Base-by-base conservation (phyloP, 2,113 vertebrate genomes). In the Phaetusa simplex region DNA sequence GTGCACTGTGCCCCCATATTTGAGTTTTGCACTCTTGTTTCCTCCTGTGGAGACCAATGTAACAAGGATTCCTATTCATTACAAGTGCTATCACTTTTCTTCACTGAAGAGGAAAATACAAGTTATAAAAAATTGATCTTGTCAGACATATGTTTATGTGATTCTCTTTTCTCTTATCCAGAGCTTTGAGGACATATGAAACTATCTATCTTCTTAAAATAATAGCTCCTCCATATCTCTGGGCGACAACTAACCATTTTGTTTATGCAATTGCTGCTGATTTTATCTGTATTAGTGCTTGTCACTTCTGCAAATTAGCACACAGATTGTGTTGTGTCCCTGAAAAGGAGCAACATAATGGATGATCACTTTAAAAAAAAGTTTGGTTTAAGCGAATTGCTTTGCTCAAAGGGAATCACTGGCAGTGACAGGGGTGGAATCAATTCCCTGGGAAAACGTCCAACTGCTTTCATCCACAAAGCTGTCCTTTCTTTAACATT, bases 231-330 rank as follows among this genome's bases (percentile, higher is more conserved):
- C 69, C 66, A 5, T 95, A 84, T 87, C 94, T 94, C 78, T 85
- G 66, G 89, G 81, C 81, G 92, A 91, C 49, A 91, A n/a, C n/a
- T 14, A 89, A 84, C 42, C 58, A 40, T 87, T 85, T 59, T 71
- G 65, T 85, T 96, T 66, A 66, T 85, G 78, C 47, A 85, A 73
- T 76, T 85, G 40, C 40, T 80, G 70, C 36, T 90, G 84, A 97
- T 97, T 95, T 82, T 88, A 88, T 94, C 78, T 93, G 43, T 56
- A 13, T 82, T 86, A 62, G 58, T 58, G 36, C 62, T 86, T 81
- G 73, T 43, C 61, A 83, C 7, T 88, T 81, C 42, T 91, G 64
- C 61, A 80, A 90, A 88, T 88, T 55, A 90, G 66, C 78, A 69
- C n/a, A 20, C 12, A 67, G 61, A 65, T 49, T 82, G 66, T 77